These are phyloP conservation scores for Plodia interpunctella DNA, from an alignment of 1,140 invertebrate genomes.

Conservation along the genomic window DNA sequence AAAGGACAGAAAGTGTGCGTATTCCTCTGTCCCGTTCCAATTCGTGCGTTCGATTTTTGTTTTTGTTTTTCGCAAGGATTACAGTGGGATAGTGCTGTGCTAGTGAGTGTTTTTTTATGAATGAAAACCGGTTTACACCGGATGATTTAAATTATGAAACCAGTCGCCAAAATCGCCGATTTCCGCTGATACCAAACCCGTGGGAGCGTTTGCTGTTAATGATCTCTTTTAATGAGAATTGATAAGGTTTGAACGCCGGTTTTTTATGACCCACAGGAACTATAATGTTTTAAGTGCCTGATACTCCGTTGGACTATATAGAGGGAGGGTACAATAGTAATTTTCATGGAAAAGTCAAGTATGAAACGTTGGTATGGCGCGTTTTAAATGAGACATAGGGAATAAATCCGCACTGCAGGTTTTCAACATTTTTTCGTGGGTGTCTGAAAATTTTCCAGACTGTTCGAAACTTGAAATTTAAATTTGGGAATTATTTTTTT, in stretches of 20 bases:
- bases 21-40: conserved; percentile 10
- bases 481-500: too few relatives aligned
- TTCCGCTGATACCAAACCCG: conserved; percentile 30
- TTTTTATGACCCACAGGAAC: conserved; percentile 8
- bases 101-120: conserved; percentile 30
- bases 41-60: conserved; percentile 24
- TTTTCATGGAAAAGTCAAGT: neutral
- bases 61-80: conserved; percentile 36
- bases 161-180: conserved; percentile 23
- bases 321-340: neutral
- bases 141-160: conserved; percentile 25
- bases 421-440: too few relatives aligned
- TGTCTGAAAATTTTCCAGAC: too few relatives aligned
- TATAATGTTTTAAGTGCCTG: neutral
- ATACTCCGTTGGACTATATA: too few relatives aligned
- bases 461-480: too few relatives aligned
- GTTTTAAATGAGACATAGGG: too few relatives aligned
- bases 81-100: conserved; percentile 40
- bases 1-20: conserved; percentile 17
- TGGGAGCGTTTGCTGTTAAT: conserved; percentile 21
- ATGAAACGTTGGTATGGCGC: too few relatives aligned
- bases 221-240: neutral
- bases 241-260: neutral
- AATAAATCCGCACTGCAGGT: too few relatives aligned
- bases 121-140: conserved; percentile 32